Evolutionary conservation across 2,113 vertebrate species (phyloP).

Genomic region (Entomyzon cyanotis): DNA sequence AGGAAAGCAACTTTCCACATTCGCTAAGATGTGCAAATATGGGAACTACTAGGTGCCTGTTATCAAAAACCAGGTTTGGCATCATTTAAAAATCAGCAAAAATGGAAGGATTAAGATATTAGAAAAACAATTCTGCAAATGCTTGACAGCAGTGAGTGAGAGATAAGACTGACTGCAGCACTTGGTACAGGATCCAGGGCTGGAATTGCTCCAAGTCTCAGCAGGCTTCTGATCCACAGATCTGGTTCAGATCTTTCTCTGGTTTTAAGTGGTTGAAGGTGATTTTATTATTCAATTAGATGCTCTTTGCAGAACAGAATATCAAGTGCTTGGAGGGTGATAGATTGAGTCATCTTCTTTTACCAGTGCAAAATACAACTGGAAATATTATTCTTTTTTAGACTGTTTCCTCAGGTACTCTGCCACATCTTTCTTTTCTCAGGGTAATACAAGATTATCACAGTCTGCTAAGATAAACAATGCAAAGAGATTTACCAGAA

Average conservation of each 20-base stretch:
- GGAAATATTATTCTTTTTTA: background rate
- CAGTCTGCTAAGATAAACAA: background rate
- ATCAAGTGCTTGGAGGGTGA: background rate
- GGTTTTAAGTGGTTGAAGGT: background rate
- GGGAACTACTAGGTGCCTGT: conserved; percentile 12
- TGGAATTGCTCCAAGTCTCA: background rate
- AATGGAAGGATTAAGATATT: conserved; percentile 27
- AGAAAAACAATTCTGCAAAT: conserved; percentile 40
- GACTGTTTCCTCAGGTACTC: background rate
- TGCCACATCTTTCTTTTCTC: background rate
- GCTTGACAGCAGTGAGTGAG: conserved; percentile 10
- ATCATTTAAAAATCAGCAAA: conserved; percentile 61
- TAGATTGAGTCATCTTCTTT: background rate
- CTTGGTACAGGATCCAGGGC: accelerated
- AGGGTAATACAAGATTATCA: background rate
- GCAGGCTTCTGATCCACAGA: background rate
- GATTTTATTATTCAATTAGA: background rate
- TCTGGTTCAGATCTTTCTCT: background rate
- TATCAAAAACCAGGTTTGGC: conserved; percentile 58
- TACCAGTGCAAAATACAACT: background rate
- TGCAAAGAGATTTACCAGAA: background rate
- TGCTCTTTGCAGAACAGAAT: background rate
- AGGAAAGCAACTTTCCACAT: conserved; percentile 15
- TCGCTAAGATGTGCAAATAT: conserved; percentile 56
- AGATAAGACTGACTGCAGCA: background rate